Base-by-base conservation (phyloP, 2,797 vertebrate species). In the Lacerta viridis region DNA sequence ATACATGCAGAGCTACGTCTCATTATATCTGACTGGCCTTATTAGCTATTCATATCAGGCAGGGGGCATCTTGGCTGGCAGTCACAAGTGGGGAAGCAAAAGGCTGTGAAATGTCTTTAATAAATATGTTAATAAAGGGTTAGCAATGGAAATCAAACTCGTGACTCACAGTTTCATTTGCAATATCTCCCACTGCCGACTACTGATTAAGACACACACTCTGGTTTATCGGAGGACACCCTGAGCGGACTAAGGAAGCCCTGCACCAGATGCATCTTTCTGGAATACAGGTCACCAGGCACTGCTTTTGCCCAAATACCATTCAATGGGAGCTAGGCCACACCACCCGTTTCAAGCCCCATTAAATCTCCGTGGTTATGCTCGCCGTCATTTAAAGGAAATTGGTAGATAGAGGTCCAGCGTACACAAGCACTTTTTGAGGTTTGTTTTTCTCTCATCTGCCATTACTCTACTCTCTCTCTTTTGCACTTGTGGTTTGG, bases 41-140 rank as follows among this genome's bases (percentile, higher is more conserved):
- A 92, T 90, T 93, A 91, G 69, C 91, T 93, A 94, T 94, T 95
- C 94, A 92, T 86, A 85, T 93, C 91, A 81, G 0, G 90, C 74
- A 82, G 23, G 66, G 88, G 55, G 23, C 36, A 0, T 92, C 91
- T 91, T 95, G 93, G 74, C 88, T 94, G 92, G n/a, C 83, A 93
- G 87, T 92, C 87, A 87, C 81, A 83, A 90, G 27, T 95, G 94
- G 94, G 0, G 79, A 76, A 85, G 71, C 86, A 92, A 94, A 79
- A 86, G 84, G 86, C 6, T 87, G 76, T 87, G 93, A 96, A 95
- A 93, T 89, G 59, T 91, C 88, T 92, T 90, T 93, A 93, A 88
- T 89, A 93, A 92, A 91, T 86, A 90, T 76, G 5, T 82, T 84
- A 90, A 84, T 81, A 76, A 81, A 86, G 83, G 80, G 41, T 71